phyloP scores from a whole-genome alignment of 2,797 vertebrate genomes.

The Sebastes oblongus region DNA sequence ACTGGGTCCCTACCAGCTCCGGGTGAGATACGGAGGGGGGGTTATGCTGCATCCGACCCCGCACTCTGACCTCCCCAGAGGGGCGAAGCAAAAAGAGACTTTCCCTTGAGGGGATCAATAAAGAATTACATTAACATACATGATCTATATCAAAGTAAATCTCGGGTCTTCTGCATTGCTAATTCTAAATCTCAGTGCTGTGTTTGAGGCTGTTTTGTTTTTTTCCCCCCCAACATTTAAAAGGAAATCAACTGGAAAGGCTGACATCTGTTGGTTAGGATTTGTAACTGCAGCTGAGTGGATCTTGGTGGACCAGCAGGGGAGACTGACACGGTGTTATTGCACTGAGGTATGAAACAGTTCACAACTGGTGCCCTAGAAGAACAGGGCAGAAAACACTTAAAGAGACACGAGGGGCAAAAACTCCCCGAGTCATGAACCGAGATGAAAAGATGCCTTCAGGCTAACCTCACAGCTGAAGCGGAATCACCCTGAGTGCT shows the following conservation, averaged over 20 bases:
- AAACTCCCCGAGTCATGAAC: slow-evolving; percentile 66
- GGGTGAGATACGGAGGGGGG: neutral
- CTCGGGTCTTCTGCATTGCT: slow-evolving; percentile 38
- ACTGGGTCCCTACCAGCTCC: slow-evolving; percentile 22
- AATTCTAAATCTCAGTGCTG: slow-evolving; percentile 45
- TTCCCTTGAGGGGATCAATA: slow-evolving; percentile 55
- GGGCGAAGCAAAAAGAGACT: slow-evolving; percentile 14
- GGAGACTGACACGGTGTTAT: slow-evolving; percentile 24
- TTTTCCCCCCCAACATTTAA: neutral
- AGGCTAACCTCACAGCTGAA: slow-evolving; percentile 71
- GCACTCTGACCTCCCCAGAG: slow-evolving; percentile 45
- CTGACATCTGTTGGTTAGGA: slow-evolving; percentile 80
- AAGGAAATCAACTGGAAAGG: slow-evolving; percentile 65
- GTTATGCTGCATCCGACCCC: slow-evolving; percentile 34
- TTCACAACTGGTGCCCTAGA: slow-evolving; percentile 37
- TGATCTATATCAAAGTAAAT: slow-evolving; percentile 70
- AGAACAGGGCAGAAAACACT: slow-evolving; percentile 62
- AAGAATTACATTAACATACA: slow-evolving; percentile 67
- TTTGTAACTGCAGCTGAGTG: slow-evolving; percentile 58
- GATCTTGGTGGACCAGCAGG: neutral
- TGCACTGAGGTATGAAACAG: slow-evolving; percentile 53
- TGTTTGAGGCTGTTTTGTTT: slow-evolving; percentile 19
- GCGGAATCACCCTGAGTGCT: slow-evolving; percentile 71
- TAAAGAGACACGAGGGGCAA: slow-evolving; percentile 61
- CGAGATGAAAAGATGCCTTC: slow-evolving; percentile 71